Percentiles rank a stretch among this genome's conserved stretches.
Evolutionary conservation across 2,113 vertebrate species (phyloP).

Genomic region (Charadrius vociferus): DNA sequence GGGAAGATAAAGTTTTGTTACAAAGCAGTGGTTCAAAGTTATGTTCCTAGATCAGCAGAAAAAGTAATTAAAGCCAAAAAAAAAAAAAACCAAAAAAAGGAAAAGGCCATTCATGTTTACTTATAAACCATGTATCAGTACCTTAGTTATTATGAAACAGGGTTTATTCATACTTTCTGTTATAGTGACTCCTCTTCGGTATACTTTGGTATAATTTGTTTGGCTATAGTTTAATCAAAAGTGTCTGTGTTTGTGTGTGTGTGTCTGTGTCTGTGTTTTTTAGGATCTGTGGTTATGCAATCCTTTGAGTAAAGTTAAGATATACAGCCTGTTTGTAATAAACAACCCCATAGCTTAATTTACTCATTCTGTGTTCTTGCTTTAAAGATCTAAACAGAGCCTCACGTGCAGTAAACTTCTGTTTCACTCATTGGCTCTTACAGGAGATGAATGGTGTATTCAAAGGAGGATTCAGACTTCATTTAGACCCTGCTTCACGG

Average conservation of each 20-base stretch:
- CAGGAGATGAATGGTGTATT: background rate
- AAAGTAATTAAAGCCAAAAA: background rate
- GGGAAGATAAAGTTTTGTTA: background rate
- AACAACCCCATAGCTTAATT: background rate
- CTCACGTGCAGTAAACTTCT: background rate
- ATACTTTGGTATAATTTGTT: background rate
- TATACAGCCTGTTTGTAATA: background rate
- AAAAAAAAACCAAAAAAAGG: too few species aligned
- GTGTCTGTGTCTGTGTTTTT: background rate
- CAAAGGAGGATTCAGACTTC: background rate
- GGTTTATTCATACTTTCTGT: background rate
- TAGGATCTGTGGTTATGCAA: background rate
- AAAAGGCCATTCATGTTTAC: background rate
- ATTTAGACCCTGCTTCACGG: background rate
- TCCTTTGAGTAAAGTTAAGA: background rate
- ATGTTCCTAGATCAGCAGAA: background rate
- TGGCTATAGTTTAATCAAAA: background rate
- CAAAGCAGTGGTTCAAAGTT: background rate
- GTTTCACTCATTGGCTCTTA: background rate
- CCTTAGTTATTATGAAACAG: background rate
- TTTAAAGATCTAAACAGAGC: background rate
- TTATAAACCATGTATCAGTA: background rate
- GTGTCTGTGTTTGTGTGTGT: background rate
- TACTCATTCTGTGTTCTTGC: background rate
- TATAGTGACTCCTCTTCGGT: background rate